Conservation (phyloP, 1,140 invertebrate genomes). For the Venturia canescens region DNA sequence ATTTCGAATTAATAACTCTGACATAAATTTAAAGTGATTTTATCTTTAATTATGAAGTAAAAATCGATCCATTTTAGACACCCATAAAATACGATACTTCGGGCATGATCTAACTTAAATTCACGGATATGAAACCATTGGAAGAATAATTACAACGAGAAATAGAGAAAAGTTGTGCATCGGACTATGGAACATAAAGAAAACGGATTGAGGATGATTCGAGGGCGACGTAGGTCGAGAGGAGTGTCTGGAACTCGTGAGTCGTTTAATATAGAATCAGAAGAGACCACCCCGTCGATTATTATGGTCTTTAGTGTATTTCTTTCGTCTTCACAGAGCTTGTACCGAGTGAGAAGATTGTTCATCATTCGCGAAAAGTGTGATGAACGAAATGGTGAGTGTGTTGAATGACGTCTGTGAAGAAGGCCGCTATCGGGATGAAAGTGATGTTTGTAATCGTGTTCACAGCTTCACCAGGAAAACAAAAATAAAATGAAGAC, state of each 20-base stretch:
- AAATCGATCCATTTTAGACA: too few relatives aligned
- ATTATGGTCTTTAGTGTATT: conserved; percentile 44
- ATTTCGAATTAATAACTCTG: too few relatives aligned
- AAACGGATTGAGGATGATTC: not conserved
- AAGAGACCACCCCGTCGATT: conserved; percentile 36
- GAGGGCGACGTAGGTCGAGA: not conserved
- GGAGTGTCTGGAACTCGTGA: not conserved
- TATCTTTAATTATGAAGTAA: too few relatives aligned
- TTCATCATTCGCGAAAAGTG: conserved; percentile 32
- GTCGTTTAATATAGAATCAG: not conserved
- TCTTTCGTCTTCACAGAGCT: conserved; percentile 24
- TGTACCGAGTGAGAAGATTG: conserved; percentile 23
- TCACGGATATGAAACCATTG: too few relatives aligned
- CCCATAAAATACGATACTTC: too few relatives aligned
- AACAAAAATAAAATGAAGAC: conserved; percentile 1
- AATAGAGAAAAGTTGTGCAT: not conserved
- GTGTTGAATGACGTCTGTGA: conserved; percentile 33
- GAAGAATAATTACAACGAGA: too few relatives aligned
- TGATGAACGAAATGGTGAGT: conserved; percentile 12
- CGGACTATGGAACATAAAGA: not conserved
- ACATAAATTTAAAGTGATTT: too few relatives aligned
- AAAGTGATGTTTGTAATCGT: conserved; percentile 25
- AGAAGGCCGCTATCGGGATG: not conserved
- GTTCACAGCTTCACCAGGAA: not conserved
- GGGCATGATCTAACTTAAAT: too few relatives aligned